Evolutionary conservation across 2,113 vertebrate genomes (phyloP), one percentile per base, ranked within the genome.

Genomic region (Penelope pileata): DNA sequence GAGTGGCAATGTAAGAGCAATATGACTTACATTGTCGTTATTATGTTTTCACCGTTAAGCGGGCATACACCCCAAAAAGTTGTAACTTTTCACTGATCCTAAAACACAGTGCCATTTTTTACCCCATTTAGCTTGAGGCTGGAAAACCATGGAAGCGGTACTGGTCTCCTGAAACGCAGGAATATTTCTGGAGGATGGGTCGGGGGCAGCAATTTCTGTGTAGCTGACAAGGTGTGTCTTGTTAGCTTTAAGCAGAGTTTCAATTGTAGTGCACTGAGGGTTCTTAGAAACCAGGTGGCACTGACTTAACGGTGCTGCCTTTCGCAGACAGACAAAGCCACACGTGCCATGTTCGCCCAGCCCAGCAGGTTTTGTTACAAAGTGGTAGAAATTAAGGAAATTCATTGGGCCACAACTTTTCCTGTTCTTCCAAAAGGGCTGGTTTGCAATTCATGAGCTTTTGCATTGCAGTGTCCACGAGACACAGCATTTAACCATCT

Each of bases 1-100:
- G 9, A 8, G 3, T 4, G 16, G 15, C 32, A 4, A 10, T 8
- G 14, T 22, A 29, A n/a, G n/a, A n/a, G 36, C 50, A 78, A 60
- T 24, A 4, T 2, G 3, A 1, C 8, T 54, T 16, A 8, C 0
- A 0, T 59, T 51, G 36, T 36, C 23, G 1, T 13, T 3, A 8
- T 3, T 36, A 2, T 82, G 2, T 64, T 88, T 74, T 59, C 47
- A n/a, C 16, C 26, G 29, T n/a, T 29, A 6, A 27, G 45, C 8
- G 2, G 29, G 14, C 56, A 22, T 32, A 7, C 29, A 15, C 29
- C 26, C 21, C 59, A 43, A 58, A 36, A 88, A 36, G 19, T 68
- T 73, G n/a, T 17, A 4, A 19, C 70, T 83, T 86, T 38, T 54
- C n/a, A 59, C 26, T 7, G 8, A 3, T 70, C 77, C 56, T 56